Base-by-base conservation (phyloP, 2,113 vertebrate genomes). In the Myotis brandtii region DNA sequence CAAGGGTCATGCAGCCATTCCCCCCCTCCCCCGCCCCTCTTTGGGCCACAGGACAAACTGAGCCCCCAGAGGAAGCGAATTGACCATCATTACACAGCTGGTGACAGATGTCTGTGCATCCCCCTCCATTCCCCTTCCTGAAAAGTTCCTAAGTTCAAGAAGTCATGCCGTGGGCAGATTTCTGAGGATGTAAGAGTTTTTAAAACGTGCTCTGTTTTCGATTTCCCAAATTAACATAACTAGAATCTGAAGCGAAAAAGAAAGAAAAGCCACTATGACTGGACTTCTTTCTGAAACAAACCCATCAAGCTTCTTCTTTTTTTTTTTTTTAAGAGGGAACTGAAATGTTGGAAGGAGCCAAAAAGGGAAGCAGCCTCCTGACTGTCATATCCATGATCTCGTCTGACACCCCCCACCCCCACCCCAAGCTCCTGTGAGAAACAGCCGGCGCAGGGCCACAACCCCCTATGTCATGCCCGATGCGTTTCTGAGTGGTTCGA, bases 261-360 rank as follows among this genome's bases (percentile, higher is more conserved):
- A 23, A n/a, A 32, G 9, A 20, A 73, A 20, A 46, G 21, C 34
- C 14, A 20, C 16, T 17, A 27, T 50, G 85, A 95, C 64, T 20
- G 16, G 30, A 54, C 32, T 43, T 64, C 25, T 80, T 87, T 76
- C 67, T 77, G 91, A 95, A 97, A 94, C 81, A 75, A 89, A 84
- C 40, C 18, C 32, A 70, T 66, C 18, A 43, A 79, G 76, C 10
- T 5, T 6, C 43, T 43, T 43, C 43, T 43, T 43, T 21, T n/a
- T 2, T 43, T 43, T 73, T 59, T 75, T 75, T 62, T 25, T 27
- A 88, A 77, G 27, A 37, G 59, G 94, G 76, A 97, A 96, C 87
- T 9, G 67, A 97, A 95, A 96, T 43, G 37, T 67, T 81, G 54
- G 88, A 77, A 90, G 18, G 3, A 50, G 48, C 7, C n/a, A 32